Evolutionary conservation across 2,113 vertebrate species (phyloP).

Genomic region (Grantiella picta): DNA sequence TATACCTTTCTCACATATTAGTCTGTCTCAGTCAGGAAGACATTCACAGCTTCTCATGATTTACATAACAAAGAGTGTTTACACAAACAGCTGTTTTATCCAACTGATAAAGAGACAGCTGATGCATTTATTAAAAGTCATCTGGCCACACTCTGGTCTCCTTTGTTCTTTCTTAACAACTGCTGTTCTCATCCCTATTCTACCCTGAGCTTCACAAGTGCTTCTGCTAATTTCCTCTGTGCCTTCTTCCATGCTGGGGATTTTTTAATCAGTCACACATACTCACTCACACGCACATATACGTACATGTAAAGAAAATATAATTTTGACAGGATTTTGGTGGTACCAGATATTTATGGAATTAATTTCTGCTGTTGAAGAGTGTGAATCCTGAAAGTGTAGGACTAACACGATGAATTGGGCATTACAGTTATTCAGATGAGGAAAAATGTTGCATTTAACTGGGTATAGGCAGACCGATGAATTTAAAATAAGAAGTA

Average conservation of each 20-base stretch:
- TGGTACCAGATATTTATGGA: neutral
- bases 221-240: neutral
- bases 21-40: neutral
- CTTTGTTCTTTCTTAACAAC: neutral
- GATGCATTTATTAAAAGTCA: neutral
- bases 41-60: neutral
- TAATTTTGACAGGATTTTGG: neutral
- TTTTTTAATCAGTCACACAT: neutral
- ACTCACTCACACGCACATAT: rapidly evolving
- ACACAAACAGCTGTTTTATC: neutral
- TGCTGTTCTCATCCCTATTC: neutral
- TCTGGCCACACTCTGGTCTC: neutral
- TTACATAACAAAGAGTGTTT: neutral
- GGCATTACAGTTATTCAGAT: neutral
- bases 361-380: neutral
- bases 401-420: neutral
- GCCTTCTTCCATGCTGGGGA: neutral
- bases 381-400: neutral
- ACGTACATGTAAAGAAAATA: neutral
- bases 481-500: neutral
- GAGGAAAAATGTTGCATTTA: neutral
- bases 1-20: neutral
- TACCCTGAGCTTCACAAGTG: neutral
- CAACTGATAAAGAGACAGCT: neutral
- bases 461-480: neutral